Conservation (phyloP, 2,113 vertebrate species). For the Collichthys lucidus region DNA sequence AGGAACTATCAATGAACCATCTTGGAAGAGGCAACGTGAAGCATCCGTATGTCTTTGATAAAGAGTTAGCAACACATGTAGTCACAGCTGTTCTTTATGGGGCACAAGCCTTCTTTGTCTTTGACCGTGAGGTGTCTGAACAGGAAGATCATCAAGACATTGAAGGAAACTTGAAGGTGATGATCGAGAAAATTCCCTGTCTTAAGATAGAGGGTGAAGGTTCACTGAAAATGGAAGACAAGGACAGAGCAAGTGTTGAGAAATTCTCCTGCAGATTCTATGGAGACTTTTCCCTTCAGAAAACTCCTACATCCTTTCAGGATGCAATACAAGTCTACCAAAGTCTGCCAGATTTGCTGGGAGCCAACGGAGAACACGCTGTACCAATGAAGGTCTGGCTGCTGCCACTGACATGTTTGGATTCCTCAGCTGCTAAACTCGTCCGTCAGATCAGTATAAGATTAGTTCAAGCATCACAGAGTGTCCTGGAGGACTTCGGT, state of each 20-base stretch:
- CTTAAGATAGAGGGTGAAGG: background rate
- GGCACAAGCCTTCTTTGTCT: conserved; percentile 76
- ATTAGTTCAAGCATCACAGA: conserved; percentile 38
- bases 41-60: conserved; percentile 43
- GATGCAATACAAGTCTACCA: conserved; percentile 72
- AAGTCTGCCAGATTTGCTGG: conserved; percentile 61
- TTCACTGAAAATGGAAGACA: background rate
- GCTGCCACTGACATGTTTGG: conserved; percentile 66
- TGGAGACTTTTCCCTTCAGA: background rate
- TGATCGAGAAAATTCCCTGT: background rate
- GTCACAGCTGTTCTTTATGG: conserved; percentile 74
- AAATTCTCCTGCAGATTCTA: conserved; percentile 73
- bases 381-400: conserved; percentile 79
- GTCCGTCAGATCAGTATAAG: conserved; percentile 59
- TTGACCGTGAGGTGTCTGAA: conserved; percentile 66
- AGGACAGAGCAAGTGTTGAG: background rate
- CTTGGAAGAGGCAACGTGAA: conserved; percentile 58
- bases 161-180: conserved; percentile 34
- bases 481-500: conserved; percentile 45
- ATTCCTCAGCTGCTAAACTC: conserved; percentile 62
- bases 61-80: conserved; percentile 68
- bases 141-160: conserved; percentile 52
- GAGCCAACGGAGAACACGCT: conserved; percentile 50
- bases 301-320: conserved; percentile 52
- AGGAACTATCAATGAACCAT: conserved; percentile 66